Percentiles rank a stretch among this genome's conserved stretches.
phyloP scores from a whole-genome alignment of 2,888 invertebrate genomes.

The Callimorpha dominula region DNA sequence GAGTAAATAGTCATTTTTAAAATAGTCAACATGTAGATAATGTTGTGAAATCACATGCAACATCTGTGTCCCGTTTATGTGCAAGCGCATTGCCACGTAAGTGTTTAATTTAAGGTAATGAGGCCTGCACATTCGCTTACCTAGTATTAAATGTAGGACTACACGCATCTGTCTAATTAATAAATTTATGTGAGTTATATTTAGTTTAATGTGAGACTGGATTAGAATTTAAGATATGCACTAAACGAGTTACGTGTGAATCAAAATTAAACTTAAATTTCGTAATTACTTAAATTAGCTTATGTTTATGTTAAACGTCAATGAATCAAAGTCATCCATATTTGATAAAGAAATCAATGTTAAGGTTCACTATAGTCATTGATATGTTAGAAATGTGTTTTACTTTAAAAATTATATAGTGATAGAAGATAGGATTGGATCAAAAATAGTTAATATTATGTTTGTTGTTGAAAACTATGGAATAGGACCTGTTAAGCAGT shows the following conservation, averaged over 20 bases:
- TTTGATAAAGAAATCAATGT: no score
- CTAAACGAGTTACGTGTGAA: conserved; percentile 9
- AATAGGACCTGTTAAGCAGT: not conserved
- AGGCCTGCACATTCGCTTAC: conserved; percentile 46
- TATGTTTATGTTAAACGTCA: not conserved
- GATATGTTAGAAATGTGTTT: no score
- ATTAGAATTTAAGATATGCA: conserved; percentile 11
- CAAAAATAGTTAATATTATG: no score
- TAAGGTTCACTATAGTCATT: no score
- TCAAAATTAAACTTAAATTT: conserved; percentile 1
- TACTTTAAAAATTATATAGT: no score
- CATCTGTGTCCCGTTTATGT: conserved; percentile 47
- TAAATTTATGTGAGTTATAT: conserved; percentile 25
- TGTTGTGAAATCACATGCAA: conserved; percentile 50
- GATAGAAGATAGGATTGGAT: no score
- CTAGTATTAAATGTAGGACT: conserved; percentile 41
- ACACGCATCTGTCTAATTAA: conserved; percentile 48
- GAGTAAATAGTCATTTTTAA: conserved; percentile 34
- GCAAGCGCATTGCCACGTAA: conserved; percentile 51
- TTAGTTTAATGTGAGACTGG: conserved; percentile 1
- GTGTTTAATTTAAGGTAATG: conserved; percentile 54
- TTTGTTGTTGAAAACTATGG: not conserved
- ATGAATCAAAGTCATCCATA: not conserved
- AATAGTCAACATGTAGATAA: conserved; percentile 40
- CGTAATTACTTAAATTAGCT: not conserved